Conservation (phyloP, 2,113 vertebrate species). For the Colinus virginianus region DNA sequence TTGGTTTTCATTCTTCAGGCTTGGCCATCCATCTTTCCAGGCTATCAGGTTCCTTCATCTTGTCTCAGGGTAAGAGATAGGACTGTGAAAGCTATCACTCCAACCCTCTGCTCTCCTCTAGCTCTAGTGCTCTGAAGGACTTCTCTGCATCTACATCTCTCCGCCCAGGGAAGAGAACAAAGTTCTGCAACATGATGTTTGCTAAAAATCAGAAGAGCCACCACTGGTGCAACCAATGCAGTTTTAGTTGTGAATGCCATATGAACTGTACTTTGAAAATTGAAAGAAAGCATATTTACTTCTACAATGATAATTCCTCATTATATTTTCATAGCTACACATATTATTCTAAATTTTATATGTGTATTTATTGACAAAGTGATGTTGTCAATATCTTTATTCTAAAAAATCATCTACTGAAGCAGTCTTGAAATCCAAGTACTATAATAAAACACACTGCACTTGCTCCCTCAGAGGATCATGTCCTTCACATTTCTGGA, state of each 20-base stretch:
- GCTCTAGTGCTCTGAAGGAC: neutral
- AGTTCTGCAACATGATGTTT: neutral
- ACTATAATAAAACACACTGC: neutral
- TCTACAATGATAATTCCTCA: neutral
- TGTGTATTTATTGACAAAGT: neutral
- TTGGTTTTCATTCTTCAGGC: neutral
- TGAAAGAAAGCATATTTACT: neutral
- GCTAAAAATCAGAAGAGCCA: neutral
- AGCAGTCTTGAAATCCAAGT: neutral
- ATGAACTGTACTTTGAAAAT: neutral
- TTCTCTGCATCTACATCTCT: neutral
- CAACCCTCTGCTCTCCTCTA: neutral
- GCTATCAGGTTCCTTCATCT: neutral
- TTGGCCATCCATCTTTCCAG: neutral
- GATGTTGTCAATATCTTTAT: neutral
- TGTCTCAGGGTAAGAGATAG: neutral
- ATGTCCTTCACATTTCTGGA: conserved; percentile 19
- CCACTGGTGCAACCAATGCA: neutral
- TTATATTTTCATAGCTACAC: neutral
- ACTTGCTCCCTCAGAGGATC: neutral
- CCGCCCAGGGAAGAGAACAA: neutral
- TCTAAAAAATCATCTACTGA: neutral
- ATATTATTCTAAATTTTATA: neutral
- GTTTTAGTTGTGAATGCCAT: neutral
- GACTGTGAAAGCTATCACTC: neutral